Conservation (phyloP, 1,140 invertebrate species). For the Megalopta genalis region DNA sequence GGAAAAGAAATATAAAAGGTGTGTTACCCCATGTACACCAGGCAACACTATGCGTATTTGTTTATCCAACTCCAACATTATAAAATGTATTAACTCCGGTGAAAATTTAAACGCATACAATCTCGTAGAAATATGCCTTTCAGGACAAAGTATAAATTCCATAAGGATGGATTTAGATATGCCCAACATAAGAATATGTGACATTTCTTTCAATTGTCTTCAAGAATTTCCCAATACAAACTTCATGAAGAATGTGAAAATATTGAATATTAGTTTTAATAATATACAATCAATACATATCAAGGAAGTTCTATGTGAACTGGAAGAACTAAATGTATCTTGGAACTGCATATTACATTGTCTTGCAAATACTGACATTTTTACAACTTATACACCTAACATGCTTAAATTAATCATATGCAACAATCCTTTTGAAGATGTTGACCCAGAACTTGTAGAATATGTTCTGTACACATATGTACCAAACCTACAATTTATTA, state of each 20-base stretch:
- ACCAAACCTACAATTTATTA: conserved; percentile 36
- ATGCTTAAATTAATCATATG: conserved; percentile 42
- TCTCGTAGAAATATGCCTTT: conserved; percentile 43
- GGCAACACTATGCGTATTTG: background rate
- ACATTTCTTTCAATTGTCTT: conserved; percentile 51
- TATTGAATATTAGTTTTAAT: conserved; percentile 50
- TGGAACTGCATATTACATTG: conserved; percentile 52
- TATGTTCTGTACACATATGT: conserved; percentile 9
- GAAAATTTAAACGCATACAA: conserved; percentile 8
- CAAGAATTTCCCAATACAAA: conserved; percentile 42
- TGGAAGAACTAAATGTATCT: conserved; percentile 51
- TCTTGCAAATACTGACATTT: conserved; percentile 22
- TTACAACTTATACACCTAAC: conserved; percentile 36
- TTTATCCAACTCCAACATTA: conserved; percentile 21
- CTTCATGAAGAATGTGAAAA: conserved; percentile 36
- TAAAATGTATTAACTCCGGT: background rate
- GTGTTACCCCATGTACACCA: background rate
- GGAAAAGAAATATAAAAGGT: background rate
- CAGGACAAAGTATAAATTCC: conserved; percentile 34
- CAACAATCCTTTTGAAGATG: conserved; percentile 55
- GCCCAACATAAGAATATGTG: conserved; percentile 44
- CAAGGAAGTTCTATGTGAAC: background rate
- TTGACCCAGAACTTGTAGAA: conserved; percentile 26
- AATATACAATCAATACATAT: conserved; percentile 40
- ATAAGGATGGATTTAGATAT: conserved; percentile 36